Conservation (phyloP, 2,113 vertebrate species). For the Pluvianellus socialis region DNA sequence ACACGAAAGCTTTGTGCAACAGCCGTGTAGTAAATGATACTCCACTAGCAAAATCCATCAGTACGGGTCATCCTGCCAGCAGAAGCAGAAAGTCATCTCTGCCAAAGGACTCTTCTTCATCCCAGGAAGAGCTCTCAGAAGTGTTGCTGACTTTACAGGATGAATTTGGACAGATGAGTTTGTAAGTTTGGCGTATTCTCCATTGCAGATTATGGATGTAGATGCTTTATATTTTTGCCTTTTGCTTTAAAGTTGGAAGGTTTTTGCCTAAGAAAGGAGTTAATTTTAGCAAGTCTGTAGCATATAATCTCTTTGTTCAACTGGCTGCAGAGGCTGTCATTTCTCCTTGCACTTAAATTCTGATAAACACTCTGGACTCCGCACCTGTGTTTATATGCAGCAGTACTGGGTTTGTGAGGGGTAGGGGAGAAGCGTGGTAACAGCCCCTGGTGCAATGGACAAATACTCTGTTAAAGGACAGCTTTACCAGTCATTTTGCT, state of each 20-base stretch:
- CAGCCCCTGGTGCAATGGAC: not conserved
- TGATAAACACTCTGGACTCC: not conserved
- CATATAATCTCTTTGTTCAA: not conserved
- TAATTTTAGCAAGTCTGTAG: not conserved
- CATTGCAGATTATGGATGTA: not conserved
- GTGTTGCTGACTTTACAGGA: slow-evolving; percentile 88
- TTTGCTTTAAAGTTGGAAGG: not conserved
- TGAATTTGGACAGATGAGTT: slow-evolving; percentile 92
- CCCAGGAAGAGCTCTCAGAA: slow-evolving; percentile 85
- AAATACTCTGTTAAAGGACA: not conserved
- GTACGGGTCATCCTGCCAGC: not conserved
- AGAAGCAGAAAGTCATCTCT: slow-evolving; percentile 31
- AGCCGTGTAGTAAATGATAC: slow-evolving; percentile 79
- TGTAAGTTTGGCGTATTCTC: slow-evolving; percentile 77
- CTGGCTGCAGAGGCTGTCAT: not conserved
- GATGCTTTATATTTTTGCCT: not conserved
- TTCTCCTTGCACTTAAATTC: not conserved
- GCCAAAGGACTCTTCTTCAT: slow-evolving; percentile 65
- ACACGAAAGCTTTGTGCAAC: slow-evolving; percentile 90
- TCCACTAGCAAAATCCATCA: slow-evolving; percentile 43
- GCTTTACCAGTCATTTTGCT: not conserved
- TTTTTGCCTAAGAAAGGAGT: not conserved
- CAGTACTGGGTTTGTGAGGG: not conserved
- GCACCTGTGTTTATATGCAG: not conserved
- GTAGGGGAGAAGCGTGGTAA: not conserved